Conservation (phyloP, 2,888 invertebrate species). For the Atherix ibis region DNA sequence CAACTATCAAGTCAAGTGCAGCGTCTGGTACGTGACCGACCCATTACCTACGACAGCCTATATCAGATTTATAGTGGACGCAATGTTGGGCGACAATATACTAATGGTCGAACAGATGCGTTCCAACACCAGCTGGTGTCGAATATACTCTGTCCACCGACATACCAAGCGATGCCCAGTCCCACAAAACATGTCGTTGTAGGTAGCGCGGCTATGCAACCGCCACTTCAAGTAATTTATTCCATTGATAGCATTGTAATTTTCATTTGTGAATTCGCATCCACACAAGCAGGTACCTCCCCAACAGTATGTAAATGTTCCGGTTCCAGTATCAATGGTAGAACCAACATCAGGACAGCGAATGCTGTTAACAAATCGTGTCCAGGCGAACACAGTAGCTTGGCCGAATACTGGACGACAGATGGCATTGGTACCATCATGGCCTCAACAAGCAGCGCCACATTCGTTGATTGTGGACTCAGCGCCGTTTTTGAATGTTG, state of each 20-base stretch:
- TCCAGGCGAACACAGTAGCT: slow-evolving; percentile 32
- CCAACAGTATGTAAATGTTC: slow-evolving; percentile 63
- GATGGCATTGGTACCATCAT: slow-evolving; percentile 69
- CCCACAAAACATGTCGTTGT: slow-evolving; percentile 38
- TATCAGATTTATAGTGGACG: slow-evolving; percentile 47
- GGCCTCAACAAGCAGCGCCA: slow-evolving; percentile 60
- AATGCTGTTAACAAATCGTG: slow-evolving; percentile 50
- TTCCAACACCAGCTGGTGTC: slow-evolving; percentile 87
- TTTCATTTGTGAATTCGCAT: slow-evolving; percentile 6
- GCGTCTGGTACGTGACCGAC: slow-evolving; percentile 51
- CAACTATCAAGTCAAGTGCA: slow-evolving; percentile 63
- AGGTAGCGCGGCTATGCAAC: slow-evolving; percentile 36
- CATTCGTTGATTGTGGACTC: slow-evolving; percentile 64
- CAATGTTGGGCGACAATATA: slow-evolving; percentile 53
- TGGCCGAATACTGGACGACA: slow-evolving; percentile 43
- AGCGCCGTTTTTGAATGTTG: slow-evolving; percentile 52
- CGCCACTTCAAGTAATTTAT: slow-evolving; percentile 27
- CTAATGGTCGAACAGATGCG: slow-evolving; percentile 53
- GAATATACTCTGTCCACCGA: slow-evolving; percentile 83
- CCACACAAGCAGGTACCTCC: slow-evolving; percentile 43
- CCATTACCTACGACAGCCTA: slow-evolving; percentile 59
- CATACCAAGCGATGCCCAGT: slow-evolving; percentile 72
- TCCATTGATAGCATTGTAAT: slow-evolving; percentile 5
- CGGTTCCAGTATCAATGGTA: slow-evolving; percentile 75
- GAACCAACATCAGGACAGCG: slow-evolving; percentile 67